These are phyloP conservation scores for Bubo scandiacus DNA, from an alignment of 2,113 vertebrate species.

Conservation along the genomic window DNA sequence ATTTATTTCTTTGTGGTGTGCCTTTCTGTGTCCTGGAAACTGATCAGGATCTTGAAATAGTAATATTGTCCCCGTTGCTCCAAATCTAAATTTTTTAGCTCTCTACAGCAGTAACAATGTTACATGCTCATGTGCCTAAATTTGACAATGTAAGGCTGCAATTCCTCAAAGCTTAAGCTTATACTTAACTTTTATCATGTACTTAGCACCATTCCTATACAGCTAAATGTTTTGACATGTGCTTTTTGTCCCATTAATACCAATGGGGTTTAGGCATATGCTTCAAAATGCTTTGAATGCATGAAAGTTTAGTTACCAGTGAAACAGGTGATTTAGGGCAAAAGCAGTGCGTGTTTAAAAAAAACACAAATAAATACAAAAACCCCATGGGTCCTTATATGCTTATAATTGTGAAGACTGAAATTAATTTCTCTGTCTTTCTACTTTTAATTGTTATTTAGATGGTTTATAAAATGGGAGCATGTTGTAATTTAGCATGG, in stretches of 20 bases:
- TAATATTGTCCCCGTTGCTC: background rate
- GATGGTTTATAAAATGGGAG: background rate
- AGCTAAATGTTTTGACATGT: background rate
- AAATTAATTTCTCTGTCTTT: background rate
- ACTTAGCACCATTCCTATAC: background rate
- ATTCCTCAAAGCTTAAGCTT: background rate
- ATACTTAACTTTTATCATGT: background rate
- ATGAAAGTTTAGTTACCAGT: background rate
- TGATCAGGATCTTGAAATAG: background rate
- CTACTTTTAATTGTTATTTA: background rate
- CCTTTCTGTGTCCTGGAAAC: background rate
- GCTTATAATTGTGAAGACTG: accelerated
- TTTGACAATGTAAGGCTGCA: background rate
- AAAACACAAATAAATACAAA: background rate
- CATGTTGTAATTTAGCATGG: background rate
- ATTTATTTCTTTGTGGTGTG: background rate
- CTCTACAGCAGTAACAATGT: background rate
- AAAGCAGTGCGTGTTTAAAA: background rate
- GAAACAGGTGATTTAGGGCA: background rate
- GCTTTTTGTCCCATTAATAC: background rate
- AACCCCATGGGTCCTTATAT: background rate
- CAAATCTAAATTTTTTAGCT: background rate
- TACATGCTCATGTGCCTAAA: background rate
- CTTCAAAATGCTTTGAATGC: background rate
- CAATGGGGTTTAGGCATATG: background rate